phyloP scores from a whole-genome alignment of 2,888 invertebrate species.

The Myopa testacea region DNA sequence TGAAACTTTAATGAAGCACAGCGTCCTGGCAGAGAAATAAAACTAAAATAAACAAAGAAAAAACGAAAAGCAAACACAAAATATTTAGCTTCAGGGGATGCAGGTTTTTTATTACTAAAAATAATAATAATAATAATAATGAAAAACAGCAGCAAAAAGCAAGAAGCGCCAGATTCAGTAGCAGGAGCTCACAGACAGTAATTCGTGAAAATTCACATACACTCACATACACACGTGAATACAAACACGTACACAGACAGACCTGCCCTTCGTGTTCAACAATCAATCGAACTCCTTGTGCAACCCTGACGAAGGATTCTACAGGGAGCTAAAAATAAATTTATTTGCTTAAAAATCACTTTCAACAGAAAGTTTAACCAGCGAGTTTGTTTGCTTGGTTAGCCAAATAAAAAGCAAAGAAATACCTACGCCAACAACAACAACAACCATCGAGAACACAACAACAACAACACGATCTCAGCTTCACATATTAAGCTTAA shows the following conservation, averaged over 20 bases:
- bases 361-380: not conserved
- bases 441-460: no score
- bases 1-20: constrained; percentile 28
- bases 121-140: not conserved
- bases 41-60: not conserved
- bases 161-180: not conserved
- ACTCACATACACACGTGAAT: not conserved
- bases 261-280: not conserved
- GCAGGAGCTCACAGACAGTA: not conserved
- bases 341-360: constrained; percentile 12
- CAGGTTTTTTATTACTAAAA: not conserved
- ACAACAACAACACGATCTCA: constrained; percentile 13
- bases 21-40: constrained; percentile 8
- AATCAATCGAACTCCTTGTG: constrained; percentile 4
- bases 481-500: constrained; percentile 30
- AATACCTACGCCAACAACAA: constrained; percentile 5
- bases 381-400: not conserved
- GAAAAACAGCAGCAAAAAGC: not conserved
- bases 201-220: not conserved
- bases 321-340: not conserved
- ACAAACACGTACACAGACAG: not conserved
- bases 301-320: not conserved
- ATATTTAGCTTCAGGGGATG: not conserved
- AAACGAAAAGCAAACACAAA: not conserved
- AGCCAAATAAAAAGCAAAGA: not conserved